Percentiles rank a stretch among this genome's conserved stretches.
Evolutionary conservation across 2,797 vertebrate genomes (phyloP).

Genomic region (Hydrophis major): DNA sequence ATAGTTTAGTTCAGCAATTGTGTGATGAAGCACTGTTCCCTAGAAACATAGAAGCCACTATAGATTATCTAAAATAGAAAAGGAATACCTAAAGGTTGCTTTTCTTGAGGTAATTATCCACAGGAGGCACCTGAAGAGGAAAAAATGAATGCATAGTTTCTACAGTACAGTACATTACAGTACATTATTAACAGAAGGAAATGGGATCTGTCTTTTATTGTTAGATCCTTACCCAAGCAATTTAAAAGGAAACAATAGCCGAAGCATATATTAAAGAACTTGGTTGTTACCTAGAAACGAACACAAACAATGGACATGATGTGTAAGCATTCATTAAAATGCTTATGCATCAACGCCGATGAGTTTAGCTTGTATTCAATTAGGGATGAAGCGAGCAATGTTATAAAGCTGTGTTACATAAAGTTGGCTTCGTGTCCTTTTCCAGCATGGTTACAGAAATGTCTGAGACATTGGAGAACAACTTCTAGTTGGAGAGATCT

Average conservation of each 20-base stretch:
- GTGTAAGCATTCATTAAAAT: neutral
- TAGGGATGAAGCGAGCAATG: constrained; percentile 28
- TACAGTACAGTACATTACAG: neutral
- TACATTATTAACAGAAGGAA: neutral
- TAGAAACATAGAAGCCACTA: neutral
- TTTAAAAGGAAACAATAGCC: neutral
- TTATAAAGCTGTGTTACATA: neutral
- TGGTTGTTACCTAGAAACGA: neutral
- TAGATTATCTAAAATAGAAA: neutral
- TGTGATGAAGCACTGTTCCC: neutral
- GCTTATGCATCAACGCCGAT: neutral
- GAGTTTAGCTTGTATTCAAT: constrained; percentile 8
- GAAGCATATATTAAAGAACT: neutral
- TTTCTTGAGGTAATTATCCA: neutral
- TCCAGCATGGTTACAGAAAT: neutral
- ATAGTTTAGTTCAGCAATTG: neutral
- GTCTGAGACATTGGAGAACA: neutral
- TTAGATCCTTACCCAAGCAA: neutral
- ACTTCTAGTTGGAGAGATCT: neutral
- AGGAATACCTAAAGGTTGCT: neutral
- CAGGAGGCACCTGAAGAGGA: neutral
- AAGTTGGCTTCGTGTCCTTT: neutral
- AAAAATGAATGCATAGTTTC: neutral
- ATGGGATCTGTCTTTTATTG: neutral
- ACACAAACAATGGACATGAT: neutral